Evolutionary conservation across 2,113 vertebrate genomes (phyloP), one percentile per base, ranked within the genome.

Genomic region (Notarius quadriscutis): DNA sequence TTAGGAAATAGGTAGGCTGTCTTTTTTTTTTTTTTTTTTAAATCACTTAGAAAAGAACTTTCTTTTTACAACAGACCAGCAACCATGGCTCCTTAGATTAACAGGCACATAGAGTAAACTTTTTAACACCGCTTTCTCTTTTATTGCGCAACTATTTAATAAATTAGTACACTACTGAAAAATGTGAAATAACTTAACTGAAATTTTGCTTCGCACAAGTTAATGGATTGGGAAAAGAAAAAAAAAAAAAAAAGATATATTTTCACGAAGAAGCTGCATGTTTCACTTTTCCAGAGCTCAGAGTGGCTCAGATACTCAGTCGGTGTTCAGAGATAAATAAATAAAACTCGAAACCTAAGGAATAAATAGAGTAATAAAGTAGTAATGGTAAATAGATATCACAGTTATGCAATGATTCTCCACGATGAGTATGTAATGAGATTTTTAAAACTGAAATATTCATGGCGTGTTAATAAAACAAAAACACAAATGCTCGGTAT

Each of bases 321-420:
- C 94, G 90, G 94, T 94, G 92, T 93, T 92, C 91, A 92, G 93
- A 93, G 96, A 95, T 62, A 97, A 99, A 97, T 97, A 97, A 98
- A 97, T 96, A 96, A 97, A 98, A 94, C 95, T 96, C 92, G 93
- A 93, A 94, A 90, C 55, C 10, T 67, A 84, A 93, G 92, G 89
- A 94, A 95, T 95, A 95, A 96, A 96, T 91, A 96, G 95, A 97
- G 94, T 95, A 93, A 95, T 94, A 93, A 91, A 89, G 90, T 95
- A 95, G 94, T 48, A 96, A 94, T 95, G 90, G 95, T 95, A 95
- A 96, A 85, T 86, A 94, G 93, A 93, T 93, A 95, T 94, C 88
- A 93, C 92, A 95, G 94, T 96, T 96, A 95, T 94, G 96, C 95
- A 82, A 93, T 11, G 91, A 88, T 91, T 91, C 88, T 84, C 92